A percentile compares a stretch with the other conserved stretches of the same genome.
Conservation (phyloP, 2,797 vertebrate species). For the Sphenopsis melanotis region DNA sequence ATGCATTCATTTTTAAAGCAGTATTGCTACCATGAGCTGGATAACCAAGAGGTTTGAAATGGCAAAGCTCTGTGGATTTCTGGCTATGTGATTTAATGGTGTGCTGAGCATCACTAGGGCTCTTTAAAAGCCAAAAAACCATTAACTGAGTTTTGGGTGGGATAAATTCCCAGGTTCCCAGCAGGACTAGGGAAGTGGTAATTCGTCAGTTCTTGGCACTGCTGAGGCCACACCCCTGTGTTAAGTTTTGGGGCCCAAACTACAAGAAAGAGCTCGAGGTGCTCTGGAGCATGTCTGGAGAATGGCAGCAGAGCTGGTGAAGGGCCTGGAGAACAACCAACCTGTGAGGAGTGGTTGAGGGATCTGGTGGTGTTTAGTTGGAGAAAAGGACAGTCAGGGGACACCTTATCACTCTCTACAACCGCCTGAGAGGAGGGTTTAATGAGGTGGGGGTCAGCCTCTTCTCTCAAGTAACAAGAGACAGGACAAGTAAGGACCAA, state of each 20-base stretch:
- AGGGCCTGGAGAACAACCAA: background rate
- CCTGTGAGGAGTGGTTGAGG: background rate
- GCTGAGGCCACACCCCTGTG: background rate
- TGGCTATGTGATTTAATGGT: background rate
- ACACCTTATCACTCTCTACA: background rate
- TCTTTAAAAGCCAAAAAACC: background rate
- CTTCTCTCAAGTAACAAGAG: background rate
- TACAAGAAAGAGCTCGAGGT: background rate
- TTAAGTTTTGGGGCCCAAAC: background rate
- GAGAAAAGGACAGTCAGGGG: background rate
- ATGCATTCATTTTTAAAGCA: background rate
- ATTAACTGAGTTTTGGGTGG: background rate
- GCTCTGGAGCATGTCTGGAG: background rate
- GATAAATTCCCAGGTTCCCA: background rate
- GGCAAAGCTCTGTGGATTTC: background rate
- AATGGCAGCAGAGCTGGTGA: fast-evolving
- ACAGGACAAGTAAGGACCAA: background rate
- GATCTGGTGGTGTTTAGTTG: fast-evolving
- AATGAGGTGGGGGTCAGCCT: fast-evolving
- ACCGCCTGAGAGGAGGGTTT: background rate
- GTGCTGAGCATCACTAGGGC: background rate
- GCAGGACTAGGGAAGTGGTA: background rate
- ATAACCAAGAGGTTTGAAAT: background rate
- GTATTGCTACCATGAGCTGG: fast-evolving
- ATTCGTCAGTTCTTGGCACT: fast-evolving